A percentile compares a stretch with the other conserved stretches of the same genome.
phyloP scores from a whole-genome alignment of 2,797 vertebrate genomes.

The Myotis findleyi region DNA sequence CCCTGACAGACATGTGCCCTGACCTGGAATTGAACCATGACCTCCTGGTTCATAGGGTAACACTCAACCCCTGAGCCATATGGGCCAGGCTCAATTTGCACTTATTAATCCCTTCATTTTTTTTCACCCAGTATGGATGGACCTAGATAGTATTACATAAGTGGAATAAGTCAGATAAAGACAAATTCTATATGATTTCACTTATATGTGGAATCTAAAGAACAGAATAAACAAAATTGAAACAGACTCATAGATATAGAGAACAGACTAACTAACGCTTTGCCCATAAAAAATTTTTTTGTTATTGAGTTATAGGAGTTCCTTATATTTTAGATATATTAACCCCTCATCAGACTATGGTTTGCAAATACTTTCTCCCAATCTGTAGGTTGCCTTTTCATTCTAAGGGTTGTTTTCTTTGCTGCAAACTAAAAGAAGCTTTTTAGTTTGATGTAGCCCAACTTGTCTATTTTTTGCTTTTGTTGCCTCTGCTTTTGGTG shows the following conservation, averaged over 20 bases:
- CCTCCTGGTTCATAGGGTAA: no score
- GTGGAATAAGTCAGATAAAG: background rate
- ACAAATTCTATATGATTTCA: background rate
- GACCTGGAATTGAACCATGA: no score
- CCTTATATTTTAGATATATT: background rate
- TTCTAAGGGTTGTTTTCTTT: background rate
- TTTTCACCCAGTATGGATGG: background rate
- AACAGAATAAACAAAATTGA: background rate
- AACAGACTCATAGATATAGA: background rate
- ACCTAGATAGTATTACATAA: background rate
- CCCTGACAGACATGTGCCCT: no score
- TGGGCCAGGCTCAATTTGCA: background rate
- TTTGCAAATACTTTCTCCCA: background rate
- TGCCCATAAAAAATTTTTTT: background rate
- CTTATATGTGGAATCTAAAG: background rate
- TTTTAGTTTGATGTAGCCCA: background rate
- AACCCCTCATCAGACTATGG: background rate
- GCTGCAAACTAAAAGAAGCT: background rate
- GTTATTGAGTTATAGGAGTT: background rate
- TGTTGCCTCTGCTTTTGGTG: background rate
- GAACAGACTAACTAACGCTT: background rate
- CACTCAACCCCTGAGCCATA: no score
- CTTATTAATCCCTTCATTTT: background rate
- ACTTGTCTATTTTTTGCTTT: slow-evolving; percentile 48
- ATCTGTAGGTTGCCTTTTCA: background rate